Conservation (phyloP, 1,140 invertebrate genomes). For the Drosophila obscura region DNA sequence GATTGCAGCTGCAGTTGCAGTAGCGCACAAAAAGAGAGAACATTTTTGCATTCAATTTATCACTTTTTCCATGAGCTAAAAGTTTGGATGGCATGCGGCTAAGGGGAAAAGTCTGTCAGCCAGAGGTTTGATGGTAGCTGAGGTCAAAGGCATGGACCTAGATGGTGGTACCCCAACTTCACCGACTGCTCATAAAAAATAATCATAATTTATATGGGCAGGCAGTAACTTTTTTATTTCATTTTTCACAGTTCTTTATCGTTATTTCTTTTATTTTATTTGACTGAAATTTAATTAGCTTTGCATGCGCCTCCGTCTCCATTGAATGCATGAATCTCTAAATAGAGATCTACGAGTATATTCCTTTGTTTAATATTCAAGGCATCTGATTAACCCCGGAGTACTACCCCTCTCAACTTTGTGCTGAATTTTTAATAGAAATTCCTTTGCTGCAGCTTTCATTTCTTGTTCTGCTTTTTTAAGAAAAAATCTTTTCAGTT, state of each 20-base stretch:
- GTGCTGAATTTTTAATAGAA: slow-evolving; percentile 44
- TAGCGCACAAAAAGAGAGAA: neutral
- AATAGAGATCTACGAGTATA: slow-evolving; percentile 15
- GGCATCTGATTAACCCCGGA: slow-evolving; percentile 16
- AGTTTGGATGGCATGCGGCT: neutral
- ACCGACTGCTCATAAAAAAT: slow-evolving; percentile 26
- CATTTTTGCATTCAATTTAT: slow-evolving; percentile 66
- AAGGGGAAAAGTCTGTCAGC: slow-evolving; percentile 5
- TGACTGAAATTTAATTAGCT: slow-evolving; percentile 49
- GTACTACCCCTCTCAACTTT: neutral
- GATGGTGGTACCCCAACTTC: too few relatives aligned
- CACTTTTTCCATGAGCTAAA: slow-evolving; percentile 24
- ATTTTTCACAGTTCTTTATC: neutral
- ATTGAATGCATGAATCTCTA: slow-evolving; percentile 19
- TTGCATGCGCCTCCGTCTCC: neutral
- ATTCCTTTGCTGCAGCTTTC: slow-evolving; percentile 35
- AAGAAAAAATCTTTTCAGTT: neutral
- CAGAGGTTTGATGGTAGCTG: neutral
- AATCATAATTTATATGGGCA: slow-evolving; percentile 45
- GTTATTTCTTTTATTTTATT: slow-evolving; percentile 12
- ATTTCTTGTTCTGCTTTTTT: slow-evolving; percentile 10
- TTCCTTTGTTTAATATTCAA: slow-evolving; percentile 29
- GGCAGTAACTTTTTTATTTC: slow-evolving; percentile 10
- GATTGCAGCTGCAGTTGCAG: slow-evolving; percentile 60
- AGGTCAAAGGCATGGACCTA: neutral